phyloP scores from a whole-genome alignment of 2,797 vertebrate genomes.

The Bovichtus variegatus region DNA sequence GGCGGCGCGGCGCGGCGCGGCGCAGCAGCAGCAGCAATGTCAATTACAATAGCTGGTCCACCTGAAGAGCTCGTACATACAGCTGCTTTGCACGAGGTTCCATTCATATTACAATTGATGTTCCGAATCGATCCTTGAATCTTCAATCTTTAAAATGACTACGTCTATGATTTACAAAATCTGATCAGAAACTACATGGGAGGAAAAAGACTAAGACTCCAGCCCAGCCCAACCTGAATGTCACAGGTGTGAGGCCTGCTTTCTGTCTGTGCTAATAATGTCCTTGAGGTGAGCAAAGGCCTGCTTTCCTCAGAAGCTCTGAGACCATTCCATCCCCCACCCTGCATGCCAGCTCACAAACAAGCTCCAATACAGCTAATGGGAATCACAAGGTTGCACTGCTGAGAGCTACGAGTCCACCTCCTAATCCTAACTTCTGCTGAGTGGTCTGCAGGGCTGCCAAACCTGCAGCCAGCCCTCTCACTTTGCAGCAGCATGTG shows the following conservation, averaged over 20 bases:
- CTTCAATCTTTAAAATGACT: neutral
- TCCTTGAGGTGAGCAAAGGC: slow-evolving; percentile 1
- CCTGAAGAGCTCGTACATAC: too few relatives aligned
- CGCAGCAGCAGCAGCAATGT: too few relatives aligned
- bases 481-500: slow-evolving; percentile 35
- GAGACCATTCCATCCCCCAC: slow-evolving; percentile 4
- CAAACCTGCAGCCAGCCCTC: slow-evolving; percentile 24
- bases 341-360: slow-evolving; percentile 46
- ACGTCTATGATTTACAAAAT: neutral
- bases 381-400: slow-evolving; percentile 68
- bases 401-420: slow-evolving; percentile 52
- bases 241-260: neutral
- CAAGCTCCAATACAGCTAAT: slow-evolving; percentile 67
- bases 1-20: too few relatives aligned
- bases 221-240: neutral
- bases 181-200: neutral
- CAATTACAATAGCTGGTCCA: too few relatives aligned
- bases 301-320: slow-evolving; percentile 10
- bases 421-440: slow-evolving; percentile 63
- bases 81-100: too few relatives aligned
- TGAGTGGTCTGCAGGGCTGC: slow-evolving; percentile 44
- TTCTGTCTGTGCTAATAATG: neutral
- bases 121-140: too few relatives aligned
- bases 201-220: neutral
- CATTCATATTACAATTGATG: too few relatives aligned